A percentile compares a stretch with the other conserved stretches of the same genome.
phyloP scores from a whole-genome alignment of 2,888 invertebrate species.

The Cosmorhoe ocellata region DNA sequence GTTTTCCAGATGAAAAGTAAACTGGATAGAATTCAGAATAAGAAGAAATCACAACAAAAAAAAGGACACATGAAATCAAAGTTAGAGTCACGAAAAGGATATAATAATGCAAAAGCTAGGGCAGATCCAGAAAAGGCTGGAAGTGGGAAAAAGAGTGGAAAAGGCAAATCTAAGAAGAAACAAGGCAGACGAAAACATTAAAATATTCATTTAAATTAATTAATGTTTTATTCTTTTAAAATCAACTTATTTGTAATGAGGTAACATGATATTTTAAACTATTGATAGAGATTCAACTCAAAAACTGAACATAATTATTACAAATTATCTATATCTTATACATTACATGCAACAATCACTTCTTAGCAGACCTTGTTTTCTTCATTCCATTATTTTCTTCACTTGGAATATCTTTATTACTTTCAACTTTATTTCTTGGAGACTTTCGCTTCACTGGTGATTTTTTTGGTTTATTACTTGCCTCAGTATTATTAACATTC shows the following conservation, averaged over 20 bases:
- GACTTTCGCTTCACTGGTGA: conserved; percentile 41
- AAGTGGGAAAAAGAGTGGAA: conserved; percentile 47
- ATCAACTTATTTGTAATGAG: conserved; percentile 17
- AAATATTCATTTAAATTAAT: conserved; percentile 21
- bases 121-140: conserved; percentile 45
- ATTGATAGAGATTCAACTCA: conserved; percentile 4
- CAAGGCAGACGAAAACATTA: conserved; percentile 65
- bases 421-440: conserved; percentile 33
- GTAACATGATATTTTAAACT: conserved; percentile 15
- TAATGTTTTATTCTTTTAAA: conserved; percentile 2
- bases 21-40: conserved; percentile 86
- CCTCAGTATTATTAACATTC: conserved; percentile 2
- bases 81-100: conserved; percentile 41
- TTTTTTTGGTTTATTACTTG: conserved; percentile 26
- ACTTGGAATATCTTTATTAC: conserved; percentile 11
- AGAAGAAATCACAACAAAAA: conserved; percentile 83
- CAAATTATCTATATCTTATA: too few species aligned
- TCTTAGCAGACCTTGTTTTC: conserved; percentile 23
- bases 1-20: conserved; percentile 89
- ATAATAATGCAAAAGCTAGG: conserved; percentile 49
- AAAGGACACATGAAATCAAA: conserved; percentile 53
- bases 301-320: neutral
- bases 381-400: conserved; percentile 21
- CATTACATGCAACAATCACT: conserved; percentile 20
- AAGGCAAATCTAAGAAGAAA: conserved; percentile 69